Evolutionary conservation across 2,888 invertebrate genomes (phyloP), one percentile per base, ranked within the genome.

Genomic region (Cheilosia pagana): DNA sequence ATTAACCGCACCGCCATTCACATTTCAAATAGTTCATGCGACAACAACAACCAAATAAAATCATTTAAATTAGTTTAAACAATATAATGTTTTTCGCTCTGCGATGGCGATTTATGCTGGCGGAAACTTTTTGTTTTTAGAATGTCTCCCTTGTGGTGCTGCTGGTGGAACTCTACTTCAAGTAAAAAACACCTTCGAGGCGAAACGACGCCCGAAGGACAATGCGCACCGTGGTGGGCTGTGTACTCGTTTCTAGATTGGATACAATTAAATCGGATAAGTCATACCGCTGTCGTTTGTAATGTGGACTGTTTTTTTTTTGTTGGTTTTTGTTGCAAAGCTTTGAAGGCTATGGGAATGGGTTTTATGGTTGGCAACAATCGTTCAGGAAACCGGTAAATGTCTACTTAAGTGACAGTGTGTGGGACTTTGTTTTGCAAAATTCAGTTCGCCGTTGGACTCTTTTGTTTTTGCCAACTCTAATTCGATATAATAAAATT

Each of bases 31-130:
- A 45, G 21, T 67, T 67, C 39, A 39, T 65, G 12, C 14, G n/a
- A 8, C 19, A 52, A 43, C 8, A 39, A 70, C 43, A 39, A 62
- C 25, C 35, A 63, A 21, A 52, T 25, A 16, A 65, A 60, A 81
- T 59, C 68, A 75, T 81, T 81, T 75, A 75, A 81, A 81, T 81
- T 75, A 75, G 81, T 75, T 81, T 63, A 70, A 50, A 41, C 70
- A 70, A 16, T 68, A 39, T 41, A 23, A 12, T 10, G 45, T n/a
- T n/a, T n/a, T n/a, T n/a, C n/a, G n/a, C n/a, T n/a, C 28, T 28
- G 25, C 21, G 25, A 14, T 19, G 59, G 59, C 23, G 57, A 75
- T 68, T 75, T 81, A 81, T 63, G 28, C 35, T 63, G 50, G 62
- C 63, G 74, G 65, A 72, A 74, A 60, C 1, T 60, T 72, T 52